These are phyloP conservation scores for Dicrurus megarhynchus DNA, from an alignment of 2,113 vertebrate genomes.

Conservation along the genomic window DNA sequence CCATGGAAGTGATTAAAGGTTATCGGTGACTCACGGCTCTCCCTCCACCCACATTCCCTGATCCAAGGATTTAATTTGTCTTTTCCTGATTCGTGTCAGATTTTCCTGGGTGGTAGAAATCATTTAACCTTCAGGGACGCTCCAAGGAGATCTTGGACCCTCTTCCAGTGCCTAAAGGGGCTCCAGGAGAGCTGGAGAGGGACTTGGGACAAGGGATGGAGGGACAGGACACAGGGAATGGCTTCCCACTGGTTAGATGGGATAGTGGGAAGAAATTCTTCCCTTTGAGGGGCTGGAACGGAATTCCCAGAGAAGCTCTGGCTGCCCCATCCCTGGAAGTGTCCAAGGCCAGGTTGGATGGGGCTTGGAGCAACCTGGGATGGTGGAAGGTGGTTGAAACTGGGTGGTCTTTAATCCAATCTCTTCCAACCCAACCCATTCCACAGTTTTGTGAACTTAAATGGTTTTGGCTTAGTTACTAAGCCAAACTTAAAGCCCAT, in stretches of 20 bases:
- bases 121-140: neutral
- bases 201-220: neutral
- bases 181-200: neutral
- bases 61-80: accelerated
- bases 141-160: neutral
- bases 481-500: no score
- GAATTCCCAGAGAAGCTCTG: neutral
- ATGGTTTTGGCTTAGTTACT: neutral
- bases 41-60: neutral
- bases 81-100: accelerated
- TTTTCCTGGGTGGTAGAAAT: neutral
- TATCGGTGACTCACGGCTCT: neutral
- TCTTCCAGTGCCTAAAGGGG: neutral
- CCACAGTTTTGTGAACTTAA: neutral
- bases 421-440: neutral
- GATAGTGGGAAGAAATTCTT: neutral
- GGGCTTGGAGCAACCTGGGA: neutral
- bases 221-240: neutral
- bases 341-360: accelerated
- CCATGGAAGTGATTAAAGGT: neutral
- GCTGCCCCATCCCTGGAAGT: neutral
- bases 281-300: neutral
- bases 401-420: neutral
- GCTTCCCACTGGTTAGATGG: neutral
- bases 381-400: neutral